A percentile compares a stretch with the other conserved stretches of the same genome.
phyloP scores from a whole-genome alignment of 2,797 vertebrate genomes.

The Sebastes cheni region DNA sequence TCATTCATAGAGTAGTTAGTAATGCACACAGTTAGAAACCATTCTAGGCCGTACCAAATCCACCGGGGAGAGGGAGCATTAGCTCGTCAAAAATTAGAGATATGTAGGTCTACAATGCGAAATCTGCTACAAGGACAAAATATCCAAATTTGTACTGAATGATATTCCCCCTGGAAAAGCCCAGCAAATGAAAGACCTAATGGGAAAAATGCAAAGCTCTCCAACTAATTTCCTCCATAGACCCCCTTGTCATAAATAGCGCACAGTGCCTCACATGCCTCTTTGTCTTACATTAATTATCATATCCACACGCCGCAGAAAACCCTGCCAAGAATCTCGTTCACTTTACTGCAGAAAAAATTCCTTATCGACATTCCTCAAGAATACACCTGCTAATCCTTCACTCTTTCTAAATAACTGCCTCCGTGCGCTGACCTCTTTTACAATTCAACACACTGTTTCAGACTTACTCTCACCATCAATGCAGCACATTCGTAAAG shows the following conservation, averaged over 20 bases:
- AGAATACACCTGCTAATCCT: slow-evolving; percentile 73
- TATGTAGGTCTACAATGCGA: slow-evolving; percentile 34
- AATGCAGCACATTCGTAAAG: slow-evolving; percentile 43
- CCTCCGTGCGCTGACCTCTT: slow-evolving; percentile 41
- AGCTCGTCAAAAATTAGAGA: slow-evolving; percentile 36
- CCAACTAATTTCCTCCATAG: slow-evolving; percentile 66
- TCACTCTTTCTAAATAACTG: slow-evolving; percentile 51
- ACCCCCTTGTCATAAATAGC: slow-evolving; percentile 59
- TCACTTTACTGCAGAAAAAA: slow-evolving; percentile 55
- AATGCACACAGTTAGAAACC: slow-evolving; percentile 20
- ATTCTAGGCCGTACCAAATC: slow-evolving; percentile 14
- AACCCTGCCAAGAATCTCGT: slow-evolving; percentile 60
- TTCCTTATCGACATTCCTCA: slow-evolving; percentile 70
- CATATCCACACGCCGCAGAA: slow-evolving; percentile 50
- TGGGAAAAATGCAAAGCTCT: slow-evolving; percentile 49
- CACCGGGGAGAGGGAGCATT: not conserved
- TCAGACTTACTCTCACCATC: slow-evolving; percentile 62
- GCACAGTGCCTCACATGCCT: slow-evolving; percentile 45
- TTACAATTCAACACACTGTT: slow-evolving; percentile 56
- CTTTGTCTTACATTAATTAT: slow-evolving; percentile 70
- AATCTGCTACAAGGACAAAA: slow-evolving; percentile 42
- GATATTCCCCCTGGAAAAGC: slow-evolving; percentile 45
- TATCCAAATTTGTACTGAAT: slow-evolving; percentile 43
- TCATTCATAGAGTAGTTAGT: slow-evolving; percentile 22
- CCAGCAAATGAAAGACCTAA: slow-evolving; percentile 53